Evolutionary conservation across 2,888 invertebrate genomes (phyloP).

Genomic region (Perizoma affinitatum): DNA sequence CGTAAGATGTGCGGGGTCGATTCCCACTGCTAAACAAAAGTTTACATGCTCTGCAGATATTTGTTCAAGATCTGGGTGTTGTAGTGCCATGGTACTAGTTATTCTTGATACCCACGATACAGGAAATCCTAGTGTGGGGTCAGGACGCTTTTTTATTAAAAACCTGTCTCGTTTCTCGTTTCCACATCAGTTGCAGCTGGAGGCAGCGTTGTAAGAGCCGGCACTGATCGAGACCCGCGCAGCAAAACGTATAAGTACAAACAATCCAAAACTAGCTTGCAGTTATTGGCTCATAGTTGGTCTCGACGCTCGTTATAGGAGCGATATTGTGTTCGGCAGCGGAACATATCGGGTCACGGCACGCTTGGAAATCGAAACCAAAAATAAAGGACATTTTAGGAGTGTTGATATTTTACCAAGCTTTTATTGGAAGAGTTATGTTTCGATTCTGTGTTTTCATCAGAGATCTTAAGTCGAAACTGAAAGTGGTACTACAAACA

Average conservation of each 20-base stretch:
- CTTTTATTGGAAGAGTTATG: too few relatives aligned
- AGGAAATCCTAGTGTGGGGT: too few relatives aligned
- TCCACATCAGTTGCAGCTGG: background rate
- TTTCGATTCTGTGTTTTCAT: too few relatives aligned
- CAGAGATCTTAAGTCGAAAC: too few relatives aligned
- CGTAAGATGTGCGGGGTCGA: too few relatives aligned
- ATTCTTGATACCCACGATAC: too few relatives aligned
- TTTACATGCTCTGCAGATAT: too few relatives aligned
- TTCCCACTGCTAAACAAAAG: too few relatives aligned
- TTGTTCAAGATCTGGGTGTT: too few relatives aligned
- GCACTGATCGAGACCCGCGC: background rate
- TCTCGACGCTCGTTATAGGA: constrained; percentile 4
- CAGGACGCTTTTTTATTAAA: too few relatives aligned
- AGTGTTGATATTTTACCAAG: background rate
- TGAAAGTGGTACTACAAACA: too few relatives aligned
- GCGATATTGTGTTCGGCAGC: constrained; percentile 12
- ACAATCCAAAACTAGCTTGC: constrained; percentile 7
- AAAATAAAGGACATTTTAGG: background rate
- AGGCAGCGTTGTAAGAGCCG: background rate
- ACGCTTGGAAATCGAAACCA: background rate
- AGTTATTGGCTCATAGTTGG: constrained; percentile 12
- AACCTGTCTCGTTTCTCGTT: background rate
- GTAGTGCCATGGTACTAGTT: too few relatives aligned
- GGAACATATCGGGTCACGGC: constrained; percentile 2
- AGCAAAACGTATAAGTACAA: constrained; percentile 12